Percentiles rank a stretch among this genome's conserved stretches.
Conservation (phyloP, 2,888 invertebrate genomes). For the Phyto melanocephala region DNA sequence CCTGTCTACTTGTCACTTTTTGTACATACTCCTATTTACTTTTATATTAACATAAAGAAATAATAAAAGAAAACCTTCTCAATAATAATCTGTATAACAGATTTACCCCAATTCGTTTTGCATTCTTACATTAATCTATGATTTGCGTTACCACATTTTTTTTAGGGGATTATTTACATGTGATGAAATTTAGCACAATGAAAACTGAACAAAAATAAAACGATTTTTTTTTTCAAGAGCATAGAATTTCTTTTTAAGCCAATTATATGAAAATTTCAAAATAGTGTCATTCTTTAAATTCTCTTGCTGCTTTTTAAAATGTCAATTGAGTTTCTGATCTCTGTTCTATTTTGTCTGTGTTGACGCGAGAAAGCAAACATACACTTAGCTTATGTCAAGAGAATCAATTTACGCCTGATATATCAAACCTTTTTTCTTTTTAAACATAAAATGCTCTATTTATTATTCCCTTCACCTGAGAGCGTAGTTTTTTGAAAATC, state of each 20-base stretch:
- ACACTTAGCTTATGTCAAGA: background rate
- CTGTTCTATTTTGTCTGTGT: background rate
- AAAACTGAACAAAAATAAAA: too few species aligned
- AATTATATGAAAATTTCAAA: too few species aligned
- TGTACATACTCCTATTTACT: background rate
- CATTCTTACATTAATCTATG: background rate
- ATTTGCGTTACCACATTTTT: background rate
- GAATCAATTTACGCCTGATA: slow-evolving; percentile 5
- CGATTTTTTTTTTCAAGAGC: too few species aligned
- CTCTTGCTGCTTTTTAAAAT: too few species aligned
- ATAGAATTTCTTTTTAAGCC: too few species aligned
- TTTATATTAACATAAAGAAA: background rate
- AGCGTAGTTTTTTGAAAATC: too few species aligned
- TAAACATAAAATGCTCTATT: too few species aligned
- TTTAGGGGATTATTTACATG: too few species aligned
- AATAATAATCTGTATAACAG: slow-evolving; percentile 1
- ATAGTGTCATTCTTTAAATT: too few species aligned
- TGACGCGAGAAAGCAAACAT: background rate
- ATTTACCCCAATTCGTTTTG: slow-evolving; percentile 20
- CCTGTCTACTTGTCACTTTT: background rate
- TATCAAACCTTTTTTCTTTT: background rate
- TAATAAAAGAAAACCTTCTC: background rate
- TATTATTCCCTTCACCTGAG: too few species aligned
- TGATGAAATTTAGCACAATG: too few species aligned
- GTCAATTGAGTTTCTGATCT: background rate